Percentiles rank a stretch among this genome's conserved stretches.
Conservation (phyloP, 2,113 vertebrate species). For the Fulmarus glacialis region DNA sequence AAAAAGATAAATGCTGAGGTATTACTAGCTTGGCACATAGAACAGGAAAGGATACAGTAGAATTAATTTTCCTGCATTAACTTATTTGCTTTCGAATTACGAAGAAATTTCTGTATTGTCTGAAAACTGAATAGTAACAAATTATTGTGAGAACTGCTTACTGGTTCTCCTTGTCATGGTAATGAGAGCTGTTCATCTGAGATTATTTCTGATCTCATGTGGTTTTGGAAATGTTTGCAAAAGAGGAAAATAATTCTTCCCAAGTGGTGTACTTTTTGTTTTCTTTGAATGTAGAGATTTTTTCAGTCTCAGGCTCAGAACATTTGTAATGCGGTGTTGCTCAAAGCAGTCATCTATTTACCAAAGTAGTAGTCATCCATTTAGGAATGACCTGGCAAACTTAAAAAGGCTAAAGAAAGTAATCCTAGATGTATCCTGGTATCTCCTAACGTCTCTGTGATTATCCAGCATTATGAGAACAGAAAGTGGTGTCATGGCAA, state of each 20-base stretch:
- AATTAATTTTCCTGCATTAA: not conserved
- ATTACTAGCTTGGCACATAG: not conserved
- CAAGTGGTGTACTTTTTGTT: not conserved
- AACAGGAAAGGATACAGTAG: not conserved
- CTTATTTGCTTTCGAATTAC: conserved; percentile 18
- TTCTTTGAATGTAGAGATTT: not conserved
- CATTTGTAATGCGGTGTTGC: not conserved
- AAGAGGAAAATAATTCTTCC: not conserved
- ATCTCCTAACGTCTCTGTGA: not conserved
- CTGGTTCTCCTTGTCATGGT: not conserved
- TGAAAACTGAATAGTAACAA: not conserved
- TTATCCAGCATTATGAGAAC: not conserved
- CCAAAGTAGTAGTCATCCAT: not conserved
- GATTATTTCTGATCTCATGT: not conserved
- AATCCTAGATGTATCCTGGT: not conserved
- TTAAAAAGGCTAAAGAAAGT: not conserved
- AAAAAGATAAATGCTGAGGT: not conserved
- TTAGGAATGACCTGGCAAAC: not conserved
- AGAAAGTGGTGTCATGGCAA: not conserved
- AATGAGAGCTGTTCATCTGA: not conserved
- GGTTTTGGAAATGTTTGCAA: not conserved
- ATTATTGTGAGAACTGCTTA: not conserved
- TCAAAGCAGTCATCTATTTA: not conserved
- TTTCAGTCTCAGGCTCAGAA: not conserved
- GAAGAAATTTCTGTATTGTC: conserved; percentile 1